phyloP scores from a whole-genome alignment of 2,113 vertebrate species.

The Chamaetylas fuelleborni region DNA sequence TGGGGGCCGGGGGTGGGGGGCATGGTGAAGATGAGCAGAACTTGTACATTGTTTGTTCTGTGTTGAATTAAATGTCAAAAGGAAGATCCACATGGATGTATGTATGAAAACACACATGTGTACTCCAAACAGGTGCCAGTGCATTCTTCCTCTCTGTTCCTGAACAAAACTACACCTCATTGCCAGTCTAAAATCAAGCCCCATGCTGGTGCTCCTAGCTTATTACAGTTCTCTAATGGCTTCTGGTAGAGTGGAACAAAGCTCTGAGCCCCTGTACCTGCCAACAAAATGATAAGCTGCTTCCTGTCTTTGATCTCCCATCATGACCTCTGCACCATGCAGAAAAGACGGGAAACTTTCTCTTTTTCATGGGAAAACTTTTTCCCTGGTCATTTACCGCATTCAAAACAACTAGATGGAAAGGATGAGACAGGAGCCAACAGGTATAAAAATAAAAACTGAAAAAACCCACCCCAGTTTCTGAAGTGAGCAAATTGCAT shows the following conservation, averaged over 20 bases:
- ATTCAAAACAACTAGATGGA: background rate
- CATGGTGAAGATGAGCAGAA: background rate
- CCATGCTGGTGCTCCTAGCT: background rate
- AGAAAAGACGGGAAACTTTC: constrained; percentile 27
- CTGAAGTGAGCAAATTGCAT: background rate
- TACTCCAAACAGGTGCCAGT: background rate
- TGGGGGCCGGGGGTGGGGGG: accelerated
- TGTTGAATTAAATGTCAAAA: background rate
- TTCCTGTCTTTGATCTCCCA: constrained; percentile 44
- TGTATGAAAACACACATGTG: background rate
- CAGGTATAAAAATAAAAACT: background rate
- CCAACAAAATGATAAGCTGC: constrained; percentile 28
- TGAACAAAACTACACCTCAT: background rate
- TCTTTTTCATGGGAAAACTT: constrained; percentile 1
- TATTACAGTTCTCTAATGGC: constrained; percentile 22
- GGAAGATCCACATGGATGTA: background rate
- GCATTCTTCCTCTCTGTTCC: background rate
- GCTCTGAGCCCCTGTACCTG: background rate
- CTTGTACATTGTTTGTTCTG: background rate
- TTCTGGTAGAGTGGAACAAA: constrained; percentile 22
- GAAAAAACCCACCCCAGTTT: background rate
- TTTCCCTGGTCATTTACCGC: background rate
- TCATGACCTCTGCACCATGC: background rate
- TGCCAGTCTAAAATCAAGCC: background rate
- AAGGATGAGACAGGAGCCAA: background rate